phyloP scores from a whole-genome alignment of 1,140 invertebrate species.

The Alviniconcha marisindica region DNA sequence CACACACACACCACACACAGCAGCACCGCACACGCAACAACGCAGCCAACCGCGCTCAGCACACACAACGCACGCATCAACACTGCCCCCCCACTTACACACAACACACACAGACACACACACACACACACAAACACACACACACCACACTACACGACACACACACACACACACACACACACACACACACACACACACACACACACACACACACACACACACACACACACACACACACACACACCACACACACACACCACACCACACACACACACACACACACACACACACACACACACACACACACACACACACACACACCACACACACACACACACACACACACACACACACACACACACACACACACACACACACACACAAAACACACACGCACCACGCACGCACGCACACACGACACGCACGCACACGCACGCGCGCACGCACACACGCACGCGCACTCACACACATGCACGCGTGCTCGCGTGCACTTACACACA shows the following conservation, averaged over 20 bases:
- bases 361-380: neutral
- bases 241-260: neutral
- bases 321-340: neutral
- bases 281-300: neutral
- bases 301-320: neutral
- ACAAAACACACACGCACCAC: neutral
- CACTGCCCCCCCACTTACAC: too few species aligned
- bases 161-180: neutral
- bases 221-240: neutral
- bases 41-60: too few species aligned
- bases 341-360: neutral
- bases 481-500: too few species aligned
- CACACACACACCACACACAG: too few species aligned
- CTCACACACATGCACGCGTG: neutral
- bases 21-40: too few species aligned
- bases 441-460: neutral
- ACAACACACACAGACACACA: neutral
- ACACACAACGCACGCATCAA: too few species aligned
- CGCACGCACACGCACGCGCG: neutral
- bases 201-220: neutral
- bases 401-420: neutral
- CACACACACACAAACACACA: neutral
- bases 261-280: neutral
- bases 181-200: neutral
- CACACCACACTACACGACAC: too few species aligned